Percentiles rank a stretch among this genome's conserved stretches.
phyloP scores from a whole-genome alignment of 2,888 invertebrate genomes.

The Pyrochroa serraticornis region DNA sequence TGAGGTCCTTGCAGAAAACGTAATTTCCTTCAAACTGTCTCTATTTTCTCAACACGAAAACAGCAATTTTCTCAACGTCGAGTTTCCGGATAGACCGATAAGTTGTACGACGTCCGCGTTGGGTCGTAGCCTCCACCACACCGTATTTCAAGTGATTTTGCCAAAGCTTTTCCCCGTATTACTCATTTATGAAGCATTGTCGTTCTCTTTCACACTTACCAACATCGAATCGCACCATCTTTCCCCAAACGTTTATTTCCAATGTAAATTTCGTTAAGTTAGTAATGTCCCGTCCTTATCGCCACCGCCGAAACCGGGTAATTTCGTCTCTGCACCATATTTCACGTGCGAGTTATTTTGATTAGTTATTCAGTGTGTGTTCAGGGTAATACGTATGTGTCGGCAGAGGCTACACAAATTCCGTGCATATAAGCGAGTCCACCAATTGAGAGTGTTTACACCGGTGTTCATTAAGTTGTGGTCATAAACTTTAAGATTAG shows the following conservation, averaged over 20 bases:
- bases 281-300: conserved; percentile 10
- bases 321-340: conserved; percentile 8
- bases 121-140: conserved; percentile 18
- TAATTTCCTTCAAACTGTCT: too few relatives aligned
- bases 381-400: conserved; percentile 6
- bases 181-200: conserved; percentile 19
- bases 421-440: conserved; percentile 6
- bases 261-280: not conserved
- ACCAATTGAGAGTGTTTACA: conserved; percentile 9
- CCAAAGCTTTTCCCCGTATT: conserved; percentile 20
- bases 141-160: conserved; percentile 23
- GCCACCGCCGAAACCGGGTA: not conserved
- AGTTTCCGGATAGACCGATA: too few relatives aligned
- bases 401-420: conserved; percentile 10
- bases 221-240: not conserved
- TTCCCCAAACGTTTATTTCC: not conserved
- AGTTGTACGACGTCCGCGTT: not conserved
- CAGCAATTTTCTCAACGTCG: too few relatives aligned
- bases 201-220: conserved; percentile 6
- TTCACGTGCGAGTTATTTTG: conserved; percentile 13
- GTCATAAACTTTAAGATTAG: too few relatives aligned
- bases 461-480: conserved; percentile 11
- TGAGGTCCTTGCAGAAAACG: too few relatives aligned
- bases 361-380: conserved; percentile 14
- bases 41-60: too few relatives aligned